These are phyloP conservation scores for Petrocephalus microphthalmus DNA, from an alignment of 2,113 vertebrate species.

Conservation along the genomic window DNA sequence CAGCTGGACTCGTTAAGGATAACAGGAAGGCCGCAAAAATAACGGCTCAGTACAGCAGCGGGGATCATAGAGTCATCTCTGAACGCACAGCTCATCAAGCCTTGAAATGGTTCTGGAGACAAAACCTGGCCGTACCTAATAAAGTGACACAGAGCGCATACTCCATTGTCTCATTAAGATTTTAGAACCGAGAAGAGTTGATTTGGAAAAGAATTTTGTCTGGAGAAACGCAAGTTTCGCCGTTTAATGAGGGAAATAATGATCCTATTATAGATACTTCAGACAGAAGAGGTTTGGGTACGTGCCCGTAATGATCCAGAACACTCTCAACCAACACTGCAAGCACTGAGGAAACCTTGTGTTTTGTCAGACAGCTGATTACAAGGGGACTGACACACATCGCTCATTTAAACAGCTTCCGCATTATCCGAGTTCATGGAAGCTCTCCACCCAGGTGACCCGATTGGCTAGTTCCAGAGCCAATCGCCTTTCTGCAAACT, in stretches of 20 bases:
- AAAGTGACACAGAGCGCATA: neutral
- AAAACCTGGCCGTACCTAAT: neutral
- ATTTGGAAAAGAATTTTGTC: neutral
- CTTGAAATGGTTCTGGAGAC: neutral
- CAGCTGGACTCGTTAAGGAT: neutral
- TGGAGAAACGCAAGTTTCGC: neutral
- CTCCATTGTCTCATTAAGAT: neutral
- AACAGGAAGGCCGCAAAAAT: neutral
- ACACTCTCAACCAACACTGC: neutral
- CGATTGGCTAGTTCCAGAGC: neutral
- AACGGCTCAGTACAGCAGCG: neutral
- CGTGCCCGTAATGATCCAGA: neutral
- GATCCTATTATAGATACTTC: constrained; percentile 2
- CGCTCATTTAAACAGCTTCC: neutral
- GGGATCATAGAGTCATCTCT: neutral
- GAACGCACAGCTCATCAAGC: neutral
- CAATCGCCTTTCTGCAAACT: neutral
- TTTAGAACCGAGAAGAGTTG: neutral
- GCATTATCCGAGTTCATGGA: neutral
- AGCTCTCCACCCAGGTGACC: neutral
- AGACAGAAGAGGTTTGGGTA: neutral
- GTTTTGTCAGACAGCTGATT: neutral
- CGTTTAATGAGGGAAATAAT: neutral
- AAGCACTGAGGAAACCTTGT: neutral
- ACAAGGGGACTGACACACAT: neutral